A percentile compares a stretch with the other conserved stretches of the same genome.
These are phyloP conservation scores for cattle (Bos taurus) DNA, from an alignment of 2,113 vertebrate genomes.

Conservation along the genomic window DNA sequence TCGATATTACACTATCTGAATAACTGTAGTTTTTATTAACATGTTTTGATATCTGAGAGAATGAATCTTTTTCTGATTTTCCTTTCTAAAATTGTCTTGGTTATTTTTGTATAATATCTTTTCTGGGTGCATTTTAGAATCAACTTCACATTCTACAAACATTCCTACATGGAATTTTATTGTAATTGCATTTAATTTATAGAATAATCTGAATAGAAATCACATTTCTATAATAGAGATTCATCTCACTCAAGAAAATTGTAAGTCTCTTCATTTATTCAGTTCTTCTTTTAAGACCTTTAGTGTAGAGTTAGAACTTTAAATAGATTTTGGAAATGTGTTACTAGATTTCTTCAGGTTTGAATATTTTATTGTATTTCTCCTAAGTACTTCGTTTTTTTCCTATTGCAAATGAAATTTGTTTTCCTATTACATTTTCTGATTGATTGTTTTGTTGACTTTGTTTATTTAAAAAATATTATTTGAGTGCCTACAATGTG, in stretches of 20 bases:
- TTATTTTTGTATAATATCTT: not conserved
- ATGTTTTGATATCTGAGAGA: conserved; percentile 23
- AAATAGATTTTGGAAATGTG: not conserved
- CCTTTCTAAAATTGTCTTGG: not conserved
- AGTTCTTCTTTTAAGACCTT: not conserved
- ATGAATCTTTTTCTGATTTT: not conserved
- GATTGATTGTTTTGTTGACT: not conserved
- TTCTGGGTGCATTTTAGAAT: not conserved
- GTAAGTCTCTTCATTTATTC: not conserved
- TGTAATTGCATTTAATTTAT: conserved; percentile 11
- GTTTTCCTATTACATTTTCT: not conserved
- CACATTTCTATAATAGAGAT: not conserved
- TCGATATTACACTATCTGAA: not conserved
- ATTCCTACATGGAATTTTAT: not conserved
- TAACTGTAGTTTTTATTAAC: not conserved
- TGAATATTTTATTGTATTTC: not conserved
- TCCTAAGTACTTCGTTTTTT: not conserved
- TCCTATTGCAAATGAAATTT: not conserved
- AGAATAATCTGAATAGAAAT: not conserved
- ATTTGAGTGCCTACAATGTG: not conserved
- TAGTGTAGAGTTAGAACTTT: not conserved
- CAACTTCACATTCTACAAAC: not conserved
- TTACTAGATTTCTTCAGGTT: not conserved
- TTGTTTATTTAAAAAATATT: not conserved
- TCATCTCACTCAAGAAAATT: not conserved